Conservation (phyloP, 2,888 invertebrate species). For the Bellardia bayeri region DNA sequence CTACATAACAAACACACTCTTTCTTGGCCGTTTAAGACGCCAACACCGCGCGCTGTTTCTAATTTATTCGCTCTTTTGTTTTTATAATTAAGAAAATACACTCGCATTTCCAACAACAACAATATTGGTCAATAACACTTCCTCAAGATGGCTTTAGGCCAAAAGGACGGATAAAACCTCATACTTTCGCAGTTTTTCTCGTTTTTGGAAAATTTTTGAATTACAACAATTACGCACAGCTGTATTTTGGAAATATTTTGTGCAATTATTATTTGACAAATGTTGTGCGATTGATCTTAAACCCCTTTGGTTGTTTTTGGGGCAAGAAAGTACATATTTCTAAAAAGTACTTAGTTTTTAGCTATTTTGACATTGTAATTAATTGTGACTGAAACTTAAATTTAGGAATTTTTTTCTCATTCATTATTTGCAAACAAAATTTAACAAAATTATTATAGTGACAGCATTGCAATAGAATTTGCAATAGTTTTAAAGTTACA, state of each 20-base stretch:
- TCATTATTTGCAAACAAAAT: neutral
- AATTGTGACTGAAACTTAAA: constrained; percentile 31
- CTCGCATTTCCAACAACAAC: neutral
- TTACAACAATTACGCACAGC: constrained; percentile 51
- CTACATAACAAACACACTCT: constrained; percentile 27
- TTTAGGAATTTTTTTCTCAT: too few species aligned
- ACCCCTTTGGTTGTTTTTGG: neutral
- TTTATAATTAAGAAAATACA: constrained; percentile 48
- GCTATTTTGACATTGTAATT: constrained; percentile 53
- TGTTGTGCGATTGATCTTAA: constrained; percentile 56
- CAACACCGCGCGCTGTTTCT: neutral
- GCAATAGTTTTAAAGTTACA: neutral
- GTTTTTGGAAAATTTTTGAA: neutral
- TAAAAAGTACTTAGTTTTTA: constrained; percentile 19
- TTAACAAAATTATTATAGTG: neutral
- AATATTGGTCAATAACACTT: constrained; percentile 49
- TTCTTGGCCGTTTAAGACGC: constrained; percentile 5
- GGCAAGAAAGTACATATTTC: neutral
- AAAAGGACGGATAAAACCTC: neutral
- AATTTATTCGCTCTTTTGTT: constrained; percentile 49
- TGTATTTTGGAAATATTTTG: constrained; percentile 43
- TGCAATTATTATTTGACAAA: constrained; percentile 55
- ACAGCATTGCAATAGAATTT: neutral
- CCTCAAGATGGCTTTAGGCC: constrained; percentile 34
- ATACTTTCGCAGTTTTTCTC: neutral